These are phyloP conservation scores for Cephalopholis sonnerati DNA, from an alignment of 2,113 vertebrate species.

Conservation along the genomic window DNA sequence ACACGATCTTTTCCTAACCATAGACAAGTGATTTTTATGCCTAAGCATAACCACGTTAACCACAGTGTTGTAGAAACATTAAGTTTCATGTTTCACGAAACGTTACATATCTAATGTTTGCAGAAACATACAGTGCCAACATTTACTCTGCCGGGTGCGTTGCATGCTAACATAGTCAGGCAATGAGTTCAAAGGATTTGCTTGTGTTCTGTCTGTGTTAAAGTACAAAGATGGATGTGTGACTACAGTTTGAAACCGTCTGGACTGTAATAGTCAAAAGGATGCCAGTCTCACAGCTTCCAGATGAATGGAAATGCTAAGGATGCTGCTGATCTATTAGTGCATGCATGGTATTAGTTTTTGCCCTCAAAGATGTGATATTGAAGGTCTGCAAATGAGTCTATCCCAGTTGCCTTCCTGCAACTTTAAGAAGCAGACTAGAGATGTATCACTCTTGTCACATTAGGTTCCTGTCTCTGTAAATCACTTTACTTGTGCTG, in stretches of 20 bases:
- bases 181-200: background rate
- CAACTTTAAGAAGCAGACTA: slow-evolving; percentile 59
- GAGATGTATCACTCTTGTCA: slow-evolving; percentile 68
- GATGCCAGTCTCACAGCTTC: slow-evolving; percentile 1
- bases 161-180: background rate
- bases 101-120: no score
- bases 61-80: no score
- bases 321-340: background rate
- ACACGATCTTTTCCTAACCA: no score
- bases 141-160: no score
- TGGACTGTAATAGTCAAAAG: background rate
- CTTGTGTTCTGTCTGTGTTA: slow-evolving; percentile 23
- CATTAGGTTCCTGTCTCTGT: slow-evolving; percentile 57
- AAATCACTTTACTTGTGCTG: slow-evolving; percentile 63
- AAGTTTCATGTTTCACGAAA: no score
- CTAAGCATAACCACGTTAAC: no score
- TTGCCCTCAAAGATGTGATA: slow-evolving; percentile 1
- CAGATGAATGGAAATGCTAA: background rate
- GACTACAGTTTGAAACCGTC: background rate
- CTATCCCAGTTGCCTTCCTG: slow-evolving; percentile 25
- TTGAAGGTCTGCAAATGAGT: slow-evolving; percentile 13
- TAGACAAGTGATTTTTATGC: no score
- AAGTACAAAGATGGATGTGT: slow-evolving; percentile 1
- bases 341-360: background rate
- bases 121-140: no score